Evolutionary conservation across 2,797 vertebrate species (phyloP), one percentile per base, ranked within the genome.

Genomic region (Dicrostonyx torquatus): DNA sequence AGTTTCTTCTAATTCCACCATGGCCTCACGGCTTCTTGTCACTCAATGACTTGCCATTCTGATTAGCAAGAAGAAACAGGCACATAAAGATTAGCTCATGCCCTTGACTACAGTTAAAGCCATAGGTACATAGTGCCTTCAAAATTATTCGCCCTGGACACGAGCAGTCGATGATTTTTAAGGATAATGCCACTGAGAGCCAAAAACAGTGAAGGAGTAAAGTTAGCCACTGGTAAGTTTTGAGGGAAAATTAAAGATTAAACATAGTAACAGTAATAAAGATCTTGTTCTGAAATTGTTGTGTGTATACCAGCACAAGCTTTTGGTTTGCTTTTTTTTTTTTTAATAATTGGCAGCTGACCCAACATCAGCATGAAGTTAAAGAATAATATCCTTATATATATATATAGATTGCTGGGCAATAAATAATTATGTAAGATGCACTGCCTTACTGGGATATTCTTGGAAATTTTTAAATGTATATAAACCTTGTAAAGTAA

Each of bases 391-490:
- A 3, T 77, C 66, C 43, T 62, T 93, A 48, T 24, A 75, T 90
- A 48, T 24, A 75, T 90, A 89, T 58, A 83, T 76, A 85, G 53
- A 62, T 24, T 66, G n/a, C 45, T 77, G 26, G 6, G 31, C 64
- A 89, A 34, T 14, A 95, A 80, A 55, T 78, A 3, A 80, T 72
- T 68, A 29, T 50, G 60, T 70, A 87, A 94, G 73, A 43, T 50
- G 40, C 31, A 92, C 55, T 75, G 48, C 79, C n/a, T 77, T 91
- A 89, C 11, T 83, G 43, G 64, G 68, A 13, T 6, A 75, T 15
- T 78, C 50, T 40, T 64, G 34, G 60, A 93, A 66, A 86, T n/a
- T 43, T 87, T 86, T 86, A 45, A 70, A 92, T 68, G 48, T 50
- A 68, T 17, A 4, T 72, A 93, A 89, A 70, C 18, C 13, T 48